A percentile compares a stretch with the other conserved stretches of the same genome.
Evolutionary conservation across 2,113 vertebrate genomes (phyloP).

Genomic region (Odocoileus virginianus): DNA sequence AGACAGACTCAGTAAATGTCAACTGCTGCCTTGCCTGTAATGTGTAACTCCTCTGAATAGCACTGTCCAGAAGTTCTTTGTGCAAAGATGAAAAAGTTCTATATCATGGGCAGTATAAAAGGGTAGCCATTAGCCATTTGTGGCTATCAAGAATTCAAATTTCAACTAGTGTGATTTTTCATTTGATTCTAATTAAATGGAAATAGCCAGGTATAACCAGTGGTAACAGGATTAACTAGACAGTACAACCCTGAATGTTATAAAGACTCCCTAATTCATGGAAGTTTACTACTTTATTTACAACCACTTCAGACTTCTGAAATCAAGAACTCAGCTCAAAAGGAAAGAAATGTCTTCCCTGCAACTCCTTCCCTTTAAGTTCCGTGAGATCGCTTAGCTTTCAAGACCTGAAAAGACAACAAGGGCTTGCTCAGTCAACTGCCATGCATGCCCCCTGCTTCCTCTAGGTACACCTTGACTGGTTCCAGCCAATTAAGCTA

Average conservation of each 20-base stretch:
- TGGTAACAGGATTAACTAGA: not conserved
- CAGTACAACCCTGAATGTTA: not conserved
- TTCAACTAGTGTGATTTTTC: not conserved
- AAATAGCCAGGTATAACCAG: not conserved
- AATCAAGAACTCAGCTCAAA: not conserved
- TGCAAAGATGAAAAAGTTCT: not conserved
- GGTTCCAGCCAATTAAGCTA: not conserved
- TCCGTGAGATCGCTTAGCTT: not conserved
- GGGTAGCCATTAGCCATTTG: not conserved
- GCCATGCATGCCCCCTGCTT: not conserved
- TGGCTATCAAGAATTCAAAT: not conserved
- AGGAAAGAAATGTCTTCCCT: not conserved
- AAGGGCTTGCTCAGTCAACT: not conserved
- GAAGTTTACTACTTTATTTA: not conserved
- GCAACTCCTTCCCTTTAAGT: not conserved
- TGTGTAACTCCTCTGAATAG: not conserved
- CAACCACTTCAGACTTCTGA: not conserved
- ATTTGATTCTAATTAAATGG: not conserved
- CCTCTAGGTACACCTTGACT: not conserved
- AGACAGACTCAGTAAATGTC: not conserved
- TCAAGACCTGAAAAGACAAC: not conserved
- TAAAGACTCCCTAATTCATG: not conserved
- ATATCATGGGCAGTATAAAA: not conserved
- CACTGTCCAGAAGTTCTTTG: not conserved
- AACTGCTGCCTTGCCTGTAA: not conserved